Conservation (phyloP, 2,797 vertebrate species). For the Serranus cabrilla region DNA sequence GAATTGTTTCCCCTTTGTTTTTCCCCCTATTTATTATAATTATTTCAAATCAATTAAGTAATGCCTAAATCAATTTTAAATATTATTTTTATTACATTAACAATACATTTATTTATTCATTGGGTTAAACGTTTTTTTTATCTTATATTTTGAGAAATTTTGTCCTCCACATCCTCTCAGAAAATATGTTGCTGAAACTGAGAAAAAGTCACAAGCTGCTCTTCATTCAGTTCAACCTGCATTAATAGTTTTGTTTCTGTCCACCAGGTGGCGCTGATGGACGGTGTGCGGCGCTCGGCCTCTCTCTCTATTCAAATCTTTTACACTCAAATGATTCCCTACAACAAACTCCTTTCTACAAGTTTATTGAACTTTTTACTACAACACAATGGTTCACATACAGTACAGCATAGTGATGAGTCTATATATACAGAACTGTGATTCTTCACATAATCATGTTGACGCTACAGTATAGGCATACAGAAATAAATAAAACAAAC, state of each 20-base stretch:
- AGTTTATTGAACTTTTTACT: slow-evolving; percentile 82
- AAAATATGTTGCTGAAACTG: no score
- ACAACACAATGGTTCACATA: slow-evolving; percentile 82
- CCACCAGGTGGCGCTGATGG: slow-evolving; percentile 41
- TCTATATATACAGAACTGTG: slow-evolving; percentile 80
- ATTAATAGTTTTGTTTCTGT: background rate
- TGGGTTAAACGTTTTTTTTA: no score
- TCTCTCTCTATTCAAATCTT: background rate
- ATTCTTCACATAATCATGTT: slow-evolving; percentile 72
- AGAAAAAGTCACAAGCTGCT: background rate
- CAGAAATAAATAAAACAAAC: slow-evolving; percentile 78
- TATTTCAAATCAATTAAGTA: no score
- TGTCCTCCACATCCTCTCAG: no score
- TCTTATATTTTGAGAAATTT: no score
- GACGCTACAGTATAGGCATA: slow-evolving; percentile 76
- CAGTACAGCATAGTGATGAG: slow-evolving; percentile 78
- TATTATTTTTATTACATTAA: no score
- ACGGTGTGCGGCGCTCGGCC: background rate
- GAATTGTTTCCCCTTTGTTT: no score
- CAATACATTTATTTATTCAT: no score
- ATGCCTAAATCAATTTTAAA: no score
- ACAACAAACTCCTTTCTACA: slow-evolving; percentile 67
- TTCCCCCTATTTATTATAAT: no score
- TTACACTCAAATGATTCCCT: slow-evolving; percentile 17
- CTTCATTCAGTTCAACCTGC: background rate